Evolutionary conservation across 2,797 vertebrate species (phyloP), one percentile per base, ranked within the genome.

Genomic region (Epinephelus malabaricus): DNA sequence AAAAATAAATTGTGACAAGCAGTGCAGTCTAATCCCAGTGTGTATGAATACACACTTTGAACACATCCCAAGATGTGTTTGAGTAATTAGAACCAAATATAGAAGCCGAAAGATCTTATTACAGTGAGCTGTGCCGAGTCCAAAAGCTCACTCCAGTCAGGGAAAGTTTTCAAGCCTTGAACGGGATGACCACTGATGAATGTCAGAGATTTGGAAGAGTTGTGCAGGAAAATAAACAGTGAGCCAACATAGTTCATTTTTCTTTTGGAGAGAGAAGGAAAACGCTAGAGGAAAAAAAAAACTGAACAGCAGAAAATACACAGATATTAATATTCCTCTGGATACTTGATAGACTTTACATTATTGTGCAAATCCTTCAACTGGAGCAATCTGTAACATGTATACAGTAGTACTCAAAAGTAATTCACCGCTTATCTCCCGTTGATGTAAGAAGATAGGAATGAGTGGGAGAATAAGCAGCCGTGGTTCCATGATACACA

Each of bases 321-420:
- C 5, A 53, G 5, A 77, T 59, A 77, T 80, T 34, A 67, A 70
- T 21, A 71, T 73, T 23, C 71, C 11, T 60, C 54, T 53, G 69
- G 9, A 66, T n/a, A 59, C 49, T 84, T 82, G 73, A 61, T 0
- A 79, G 74, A 82, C 69, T 84, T 79, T 64, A 47, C 73, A 84
- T 78, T 40, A 47, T 85, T 89, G 86, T 94, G 86, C 87, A 92
- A 91, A 86, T 86, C 56, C 70, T 60, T 49, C 63, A 84, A 68
- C 60, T 72, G 55, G 73, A 81, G 68, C 21, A 30, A 66, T 71
- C 79, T 86, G 70, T 74, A 76, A 76, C 43, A 60, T 63, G 50
- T 47, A 56, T 11, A 78, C 55, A 88, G 60, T 0, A 86, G 46
- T 67, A 70, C 53, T 73, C 18, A 69, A 73, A 65, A 50, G 21